A percentile compares a stretch with the other conserved stretches of the same genome.
Evolutionary conservation across 2,113 vertebrate genomes (phyloP).

Genomic region (Antennarius striatus): DNA sequence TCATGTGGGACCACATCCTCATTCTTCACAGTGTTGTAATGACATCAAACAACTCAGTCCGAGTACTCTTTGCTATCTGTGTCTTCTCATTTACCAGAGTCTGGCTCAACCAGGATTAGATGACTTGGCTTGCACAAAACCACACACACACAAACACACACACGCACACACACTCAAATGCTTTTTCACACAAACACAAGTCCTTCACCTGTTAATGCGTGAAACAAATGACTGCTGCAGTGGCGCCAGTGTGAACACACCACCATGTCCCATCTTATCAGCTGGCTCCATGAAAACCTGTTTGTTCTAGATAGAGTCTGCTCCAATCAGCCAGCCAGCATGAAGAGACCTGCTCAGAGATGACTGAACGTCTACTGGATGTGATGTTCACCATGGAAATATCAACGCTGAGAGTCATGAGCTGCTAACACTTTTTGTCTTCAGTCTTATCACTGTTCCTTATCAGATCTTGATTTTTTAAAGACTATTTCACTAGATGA

Average conservation of each 20-base stretch:
- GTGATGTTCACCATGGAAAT: no score
- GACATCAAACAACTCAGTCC: conserved; percentile 27
- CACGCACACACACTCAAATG: conserved; percentile 4
- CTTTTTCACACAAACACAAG: conserved; percentile 37
- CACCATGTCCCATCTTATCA: conserved; percentile 66
- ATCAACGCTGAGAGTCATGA: no score
- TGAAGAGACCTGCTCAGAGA: conserved; percentile 40
- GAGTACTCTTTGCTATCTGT: conserved; percentile 30
- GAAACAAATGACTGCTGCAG: conserved; percentile 57
- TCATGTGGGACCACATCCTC: conserved; percentile 43
- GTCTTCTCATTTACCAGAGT: conserved; percentile 60
- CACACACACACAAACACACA: conserved; percentile 12
- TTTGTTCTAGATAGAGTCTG: conserved; percentile 72
- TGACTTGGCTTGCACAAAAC: conserved; percentile 28
- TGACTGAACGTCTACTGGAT: conserved; percentile 11
- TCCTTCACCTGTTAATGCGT: conserved; percentile 72
- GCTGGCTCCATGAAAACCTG: conserved; percentile 58
- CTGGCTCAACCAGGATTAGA: conserved; percentile 36
- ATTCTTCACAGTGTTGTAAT: conserved; percentile 48
- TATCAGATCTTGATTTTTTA: no score
- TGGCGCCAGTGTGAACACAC: conserved; percentile 59
- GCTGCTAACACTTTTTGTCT: no score
- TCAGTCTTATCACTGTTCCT: no score
- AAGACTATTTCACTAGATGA: no score
- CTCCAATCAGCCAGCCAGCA: conserved; percentile 51